Conservation (phyloP, 2,113 vertebrate genomes). For the Aspiorhynchus laticeps region DNA sequence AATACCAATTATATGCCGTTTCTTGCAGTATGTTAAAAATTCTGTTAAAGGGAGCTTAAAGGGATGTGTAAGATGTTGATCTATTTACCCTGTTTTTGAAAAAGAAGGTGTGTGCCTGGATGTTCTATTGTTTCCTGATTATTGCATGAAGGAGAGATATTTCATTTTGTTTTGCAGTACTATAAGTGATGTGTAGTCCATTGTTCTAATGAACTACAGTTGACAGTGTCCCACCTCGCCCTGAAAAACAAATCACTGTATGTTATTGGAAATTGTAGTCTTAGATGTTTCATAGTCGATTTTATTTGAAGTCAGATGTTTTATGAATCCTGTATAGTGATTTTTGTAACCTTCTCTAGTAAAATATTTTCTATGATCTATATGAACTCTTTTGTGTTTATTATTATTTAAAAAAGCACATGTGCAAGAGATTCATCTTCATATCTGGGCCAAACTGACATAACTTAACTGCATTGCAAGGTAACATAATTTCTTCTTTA, state of each 20-base stretch:
- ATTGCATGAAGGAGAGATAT: conserved; percentile 93
- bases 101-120: conserved; percentile 83
- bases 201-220: conserved; percentile 89
- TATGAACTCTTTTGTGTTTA: conserved; percentile 82
- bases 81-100: conserved; percentile 65
- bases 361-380: conserved; percentile 99
- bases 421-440: background rate
- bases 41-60: conserved; percentile 79
- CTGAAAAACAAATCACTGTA: conserved; percentile 72
- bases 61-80: conserved; percentile 62
- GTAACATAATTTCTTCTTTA: background rate
- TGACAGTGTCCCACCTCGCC: conserved; percentile 80
- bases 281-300: conserved; percentile 82
- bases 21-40: conserved; percentile 72
- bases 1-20: conserved; percentile 75
- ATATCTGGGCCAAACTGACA: background rate
- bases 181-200: conserved; percentile 94
- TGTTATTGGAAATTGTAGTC: conserved; percentile 78
- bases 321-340: conserved; percentile 96
- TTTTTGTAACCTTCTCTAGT: conserved; percentile 99
- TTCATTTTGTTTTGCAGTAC: conserved; percentile 78
- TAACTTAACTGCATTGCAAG: background rate
- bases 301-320: conserved; percentile 93
- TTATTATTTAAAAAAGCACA: background rate
- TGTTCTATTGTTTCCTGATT: conserved; percentile 90